Conservation (phyloP, 2,113 vertebrate genomes). For the Sylvia atricapilla region DNA sequence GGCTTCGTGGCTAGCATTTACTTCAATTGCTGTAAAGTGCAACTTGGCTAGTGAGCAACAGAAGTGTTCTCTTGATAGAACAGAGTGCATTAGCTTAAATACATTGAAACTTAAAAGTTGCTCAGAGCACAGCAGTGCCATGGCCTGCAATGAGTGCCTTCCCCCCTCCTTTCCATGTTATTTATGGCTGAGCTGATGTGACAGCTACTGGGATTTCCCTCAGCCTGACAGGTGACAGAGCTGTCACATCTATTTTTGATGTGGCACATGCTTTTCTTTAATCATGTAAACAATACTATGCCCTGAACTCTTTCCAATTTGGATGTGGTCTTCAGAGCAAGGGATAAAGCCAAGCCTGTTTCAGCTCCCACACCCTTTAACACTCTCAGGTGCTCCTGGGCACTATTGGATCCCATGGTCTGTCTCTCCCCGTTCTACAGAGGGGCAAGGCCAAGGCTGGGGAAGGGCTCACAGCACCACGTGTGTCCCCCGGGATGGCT, state of each 20-base stretch:
- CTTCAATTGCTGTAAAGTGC: not conserved
- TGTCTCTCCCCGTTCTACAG: fast-evolving
- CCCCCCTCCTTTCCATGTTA: not conserved
- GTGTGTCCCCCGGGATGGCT: not conserved
- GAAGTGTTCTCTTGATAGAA: not conserved
- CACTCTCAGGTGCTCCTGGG: not conserved
- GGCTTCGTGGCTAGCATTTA: not conserved
- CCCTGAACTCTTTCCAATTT: not conserved
- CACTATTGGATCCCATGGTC: fast-evolving
- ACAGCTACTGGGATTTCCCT: not conserved
- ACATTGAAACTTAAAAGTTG: not conserved
- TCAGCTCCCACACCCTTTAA: not conserved
- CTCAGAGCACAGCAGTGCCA: not conserved
- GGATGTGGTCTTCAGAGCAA: not conserved
- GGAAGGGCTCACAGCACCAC: not conserved
- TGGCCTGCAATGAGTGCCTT: not conserved
- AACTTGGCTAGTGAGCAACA: not conserved
- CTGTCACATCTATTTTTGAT: not conserved
- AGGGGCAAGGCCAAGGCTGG: not conserved
- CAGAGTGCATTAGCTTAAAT: not conserved
- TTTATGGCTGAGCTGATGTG: not conserved
- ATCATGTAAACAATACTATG: not conserved
- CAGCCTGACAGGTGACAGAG: not conserved
- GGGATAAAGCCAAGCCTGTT: not conserved
- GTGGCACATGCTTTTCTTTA: not conserved